These are phyloP conservation scores for Hirtodrosophila cameraria DNA, from an alignment of 2,888 invertebrate species.

Conservation along the genomic window DNA sequence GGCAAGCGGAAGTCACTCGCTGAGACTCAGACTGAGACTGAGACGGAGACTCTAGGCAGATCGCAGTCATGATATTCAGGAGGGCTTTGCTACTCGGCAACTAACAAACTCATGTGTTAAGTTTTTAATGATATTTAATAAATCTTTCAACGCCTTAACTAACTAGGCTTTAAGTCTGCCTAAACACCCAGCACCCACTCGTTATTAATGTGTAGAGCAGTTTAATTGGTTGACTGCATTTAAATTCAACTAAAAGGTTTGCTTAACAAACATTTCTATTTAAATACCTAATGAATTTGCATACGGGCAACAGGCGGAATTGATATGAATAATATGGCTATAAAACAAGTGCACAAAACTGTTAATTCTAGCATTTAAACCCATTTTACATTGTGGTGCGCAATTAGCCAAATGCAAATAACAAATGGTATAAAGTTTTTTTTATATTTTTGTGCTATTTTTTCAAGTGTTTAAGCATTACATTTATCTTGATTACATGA, in stretches of 20 bases:
- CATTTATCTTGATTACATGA: slow-evolving; percentile 7
- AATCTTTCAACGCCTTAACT: slow-evolving; percentile 53
- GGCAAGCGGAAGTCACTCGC: slow-evolving; percentile 35
- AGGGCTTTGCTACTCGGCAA: slow-evolving; percentile 16
- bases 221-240: slow-evolving; percentile 45
- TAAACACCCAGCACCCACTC: no score
- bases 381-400: slow-evolving; percentile 5
- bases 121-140: slow-evolving; percentile 72
- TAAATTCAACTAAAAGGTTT: slow-evolving; percentile 38
- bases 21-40: neutral
- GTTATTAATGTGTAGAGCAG: slow-evolving; percentile 17
- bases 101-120: slow-evolving; percentile 68
- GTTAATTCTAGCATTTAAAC: slow-evolving; percentile 10
- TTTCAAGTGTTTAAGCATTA: neutral
- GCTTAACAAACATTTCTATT: slow-evolving; percentile 29
- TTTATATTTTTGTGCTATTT: neutral
- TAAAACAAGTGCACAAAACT: slow-evolving; percentile 22
- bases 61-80: slow-evolving; percentile 1
- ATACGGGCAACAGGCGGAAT: neutral
- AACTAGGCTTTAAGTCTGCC: no score
- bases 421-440: slow-evolving; percentile 24
- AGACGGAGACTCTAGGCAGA: slow-evolving; percentile 13
- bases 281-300: slow-evolving; percentile 34
- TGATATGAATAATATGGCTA: slow-evolving; percentile 7
- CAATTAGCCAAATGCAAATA: slow-evolving; percentile 43